Evolutionary conservation across 2,888 invertebrate species (phyloP), one percentile per base, ranked within the genome.

Genomic region (Drosophila conformis): DNA sequence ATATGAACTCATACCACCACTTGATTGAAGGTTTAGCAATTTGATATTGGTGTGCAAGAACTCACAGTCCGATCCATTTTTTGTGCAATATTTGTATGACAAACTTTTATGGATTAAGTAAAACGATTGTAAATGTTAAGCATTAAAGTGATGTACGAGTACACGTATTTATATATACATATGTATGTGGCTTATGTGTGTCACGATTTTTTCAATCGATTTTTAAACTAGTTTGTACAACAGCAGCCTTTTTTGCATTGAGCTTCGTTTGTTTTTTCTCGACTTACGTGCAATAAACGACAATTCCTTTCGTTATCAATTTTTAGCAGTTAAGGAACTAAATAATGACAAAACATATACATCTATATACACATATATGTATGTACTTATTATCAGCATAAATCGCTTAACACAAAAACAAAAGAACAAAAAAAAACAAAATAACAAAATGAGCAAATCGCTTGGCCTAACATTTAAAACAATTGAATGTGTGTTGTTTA

Each of bases 11-110:
- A 90, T 86, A 86, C 90, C 90, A 90, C 80, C 89, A 88, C 71
- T 83, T 72, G 72, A 88, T 86, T 83, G 73, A 88, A 78, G 87
- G 80, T 81, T 83, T 74, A 81, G 83, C 82, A 73, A 84, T 85
- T 75, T 77, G 69, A 75, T 80, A 81, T 77, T 76, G 85, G 76
- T 75, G 71, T 79, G 79, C 87, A 78, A 83, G 18, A 79, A 87
- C 78, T 87, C 77, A 82, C 76, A 83, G 91, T 91, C 89, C 89
- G 89, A 89, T 89, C 89, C 89, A 89, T 89, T 91, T 89, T 82
- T 89, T 89, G 86, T 90, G 88, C 90, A 90, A 90, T 89, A 91
- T 89, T 88, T 88, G 88, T 88, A 90, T 90, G 90, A 90, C 88
- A 90, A 82, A 78, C 87, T 89, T 87, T 89, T 87, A 56, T 90